These are phyloP conservation scores for Lamellibrachia satsuma DNA, from an alignment of 2,888 invertebrate species.

Conservation along the genomic window DNA sequence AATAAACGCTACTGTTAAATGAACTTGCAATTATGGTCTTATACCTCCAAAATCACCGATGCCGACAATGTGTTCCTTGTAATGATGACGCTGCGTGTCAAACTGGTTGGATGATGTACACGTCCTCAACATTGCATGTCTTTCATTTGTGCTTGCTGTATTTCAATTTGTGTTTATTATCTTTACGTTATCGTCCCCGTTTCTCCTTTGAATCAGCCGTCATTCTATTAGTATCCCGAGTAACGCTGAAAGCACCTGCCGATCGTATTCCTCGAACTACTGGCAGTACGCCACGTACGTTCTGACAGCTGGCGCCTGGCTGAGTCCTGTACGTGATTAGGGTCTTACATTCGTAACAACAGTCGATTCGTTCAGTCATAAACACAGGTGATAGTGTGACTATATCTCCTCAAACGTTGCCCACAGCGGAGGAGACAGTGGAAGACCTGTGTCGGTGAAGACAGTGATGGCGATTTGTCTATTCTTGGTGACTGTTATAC, in stretches of 20 bases:
- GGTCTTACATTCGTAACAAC: neutral
- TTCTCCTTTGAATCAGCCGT: neutral
- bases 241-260: constrained; percentile 17
- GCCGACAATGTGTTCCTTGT: neutral
- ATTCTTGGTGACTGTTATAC: neutral
- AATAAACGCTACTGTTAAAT: neutral
- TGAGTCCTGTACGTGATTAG: neutral
- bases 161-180: neutral
- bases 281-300: neutral
- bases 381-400: neutral
- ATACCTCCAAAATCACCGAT: neutral
- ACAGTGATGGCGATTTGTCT: neutral
- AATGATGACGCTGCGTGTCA: neutral
- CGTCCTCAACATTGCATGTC: too few species aligned
- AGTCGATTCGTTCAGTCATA: neutral
- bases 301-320: neutral
- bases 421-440: neutral
- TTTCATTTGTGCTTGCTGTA: neutral
- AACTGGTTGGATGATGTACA: too few species aligned
- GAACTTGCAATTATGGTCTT: neutral
- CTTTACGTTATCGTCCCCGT: neutral
- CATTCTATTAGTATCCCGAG: neutral
- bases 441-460: neutral
- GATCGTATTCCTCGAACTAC: constrained; percentile 4
- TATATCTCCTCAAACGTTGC: too few species aligned